phyloP scores from a whole-genome alignment of 1,140 invertebrate genomes.

The Tetramorium alpestre region DNA sequence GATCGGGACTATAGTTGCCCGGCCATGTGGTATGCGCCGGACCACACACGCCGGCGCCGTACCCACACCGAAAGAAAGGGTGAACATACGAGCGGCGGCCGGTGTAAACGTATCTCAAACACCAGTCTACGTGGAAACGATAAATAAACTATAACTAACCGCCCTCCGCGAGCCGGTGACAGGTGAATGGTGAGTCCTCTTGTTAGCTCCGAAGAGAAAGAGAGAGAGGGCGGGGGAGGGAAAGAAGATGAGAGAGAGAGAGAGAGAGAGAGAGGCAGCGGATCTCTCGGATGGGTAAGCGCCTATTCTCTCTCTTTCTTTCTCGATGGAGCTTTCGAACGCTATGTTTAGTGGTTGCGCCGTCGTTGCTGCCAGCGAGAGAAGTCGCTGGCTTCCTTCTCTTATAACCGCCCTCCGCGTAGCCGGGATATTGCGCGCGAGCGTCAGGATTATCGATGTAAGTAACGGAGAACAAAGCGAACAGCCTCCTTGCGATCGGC shows the following conservation, averaged over 20 bases:
- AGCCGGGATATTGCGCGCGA: constrained; percentile 65
- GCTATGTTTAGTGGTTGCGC: not conserved
- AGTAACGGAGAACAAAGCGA: constrained; percentile 72
- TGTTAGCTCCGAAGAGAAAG: constrained; percentile 78
- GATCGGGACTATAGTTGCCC: constrained; percentile 74
- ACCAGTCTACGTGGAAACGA: constrained; percentile 83
- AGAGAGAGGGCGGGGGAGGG: constrained; percentile 21
- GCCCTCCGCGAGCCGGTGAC: constrained; percentile 82
- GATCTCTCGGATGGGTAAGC: constrained; percentile 19
- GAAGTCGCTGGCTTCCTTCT: constrained; percentile 27
- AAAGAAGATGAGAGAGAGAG: no score
- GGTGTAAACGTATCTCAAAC: constrained; percentile 81
- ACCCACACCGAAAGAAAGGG: constrained; percentile 74
- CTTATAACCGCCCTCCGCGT: constrained; percentile 53
- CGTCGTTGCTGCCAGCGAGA: constrained; percentile 22
- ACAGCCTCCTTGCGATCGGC: constrained; percentile 60
- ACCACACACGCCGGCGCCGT: constrained; percentile 82
- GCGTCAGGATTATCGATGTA: constrained; percentile 70
- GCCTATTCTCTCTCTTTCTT: constrained; percentile 14
- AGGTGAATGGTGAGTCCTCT: constrained; percentile 85
- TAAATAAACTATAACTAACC: constrained; percentile 86
- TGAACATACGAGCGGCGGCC: constrained; percentile 79
- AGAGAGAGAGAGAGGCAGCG: not conserved
- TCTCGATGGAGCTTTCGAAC: constrained; percentile 5
- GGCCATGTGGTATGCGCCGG: constrained; percentile 76